Conservation (phyloP, 1,140 invertebrate species). For the Thaumatotibia leucotreta region DNA sequence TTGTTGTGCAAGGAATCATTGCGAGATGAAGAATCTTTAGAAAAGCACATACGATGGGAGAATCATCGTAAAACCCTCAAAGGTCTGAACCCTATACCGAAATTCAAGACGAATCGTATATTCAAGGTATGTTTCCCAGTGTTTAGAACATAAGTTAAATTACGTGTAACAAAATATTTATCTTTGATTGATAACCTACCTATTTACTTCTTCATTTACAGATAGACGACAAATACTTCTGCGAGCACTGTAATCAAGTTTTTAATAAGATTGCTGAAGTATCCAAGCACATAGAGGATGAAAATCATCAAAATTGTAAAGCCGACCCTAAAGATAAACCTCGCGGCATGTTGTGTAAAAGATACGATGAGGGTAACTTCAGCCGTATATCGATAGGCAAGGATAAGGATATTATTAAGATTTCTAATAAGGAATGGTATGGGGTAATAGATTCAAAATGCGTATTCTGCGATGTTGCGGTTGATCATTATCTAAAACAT, state of each 20-base stretch:
- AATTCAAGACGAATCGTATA: constrained; percentile 43
- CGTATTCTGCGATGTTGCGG: constrained; percentile 28
- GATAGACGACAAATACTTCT: constrained; percentile 39
- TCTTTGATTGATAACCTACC: no score
- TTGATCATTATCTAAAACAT: constrained; percentile 25
- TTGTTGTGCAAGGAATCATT: constrained; percentile 44
- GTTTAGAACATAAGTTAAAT: no score
- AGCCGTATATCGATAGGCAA: no score
- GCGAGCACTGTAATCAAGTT: constrained; percentile 40
- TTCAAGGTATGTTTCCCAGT: no score
- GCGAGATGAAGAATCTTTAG: constrained; percentile 24
- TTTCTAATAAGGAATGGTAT: constrained; percentile 37
- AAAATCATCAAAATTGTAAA: constrained; percentile 27
- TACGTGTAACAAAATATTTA: no score
- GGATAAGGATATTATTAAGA: neutral
- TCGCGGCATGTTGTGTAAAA: constrained; percentile 12
- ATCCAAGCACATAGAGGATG: constrained; percentile 24
- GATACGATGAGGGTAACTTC: constrained; percentile 21
- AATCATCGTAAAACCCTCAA: constrained; percentile 40
- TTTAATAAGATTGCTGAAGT: neutral
- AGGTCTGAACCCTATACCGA: constrained; percentile 23
- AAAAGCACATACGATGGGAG: constrained; percentile 52
- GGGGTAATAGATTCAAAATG: constrained; percentile 33
- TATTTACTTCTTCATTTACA: constrained; percentile 15
- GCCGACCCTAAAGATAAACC: constrained; percentile 18